Conservation (phyloP, 2,797 vertebrate genomes). For the Gymnothorax reevesii region DNA sequence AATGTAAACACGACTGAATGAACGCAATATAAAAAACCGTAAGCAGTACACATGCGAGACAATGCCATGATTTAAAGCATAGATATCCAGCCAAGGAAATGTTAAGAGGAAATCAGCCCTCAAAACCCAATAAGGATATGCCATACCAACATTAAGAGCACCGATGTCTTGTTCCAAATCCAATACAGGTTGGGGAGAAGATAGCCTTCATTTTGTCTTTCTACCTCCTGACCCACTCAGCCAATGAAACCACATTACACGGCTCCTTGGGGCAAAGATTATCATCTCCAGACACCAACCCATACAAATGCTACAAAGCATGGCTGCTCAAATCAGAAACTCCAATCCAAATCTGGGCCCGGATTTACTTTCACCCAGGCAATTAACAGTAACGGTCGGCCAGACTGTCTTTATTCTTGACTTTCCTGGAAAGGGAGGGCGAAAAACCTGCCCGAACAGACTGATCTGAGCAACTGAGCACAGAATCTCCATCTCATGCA, state of each 20-base stretch:
- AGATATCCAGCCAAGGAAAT: conserved; percentile 37
- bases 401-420: too few relatives aligned
- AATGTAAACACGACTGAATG: neutral
- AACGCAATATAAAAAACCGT: conserved; percentile 18
- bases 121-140: conserved; percentile 64
- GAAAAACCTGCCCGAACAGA: too few relatives aligned
- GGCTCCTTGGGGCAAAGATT: conserved; percentile 62
- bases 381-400: too few relatives aligned
- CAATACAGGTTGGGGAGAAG: conserved; percentile 49
- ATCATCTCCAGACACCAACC: conserved; percentile 58
- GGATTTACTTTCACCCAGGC: neutral
- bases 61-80: conserved; percentile 51
- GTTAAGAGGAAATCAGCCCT: conserved; percentile 36
- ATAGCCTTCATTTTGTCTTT: conserved; percentile 40
- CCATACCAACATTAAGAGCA: conserved; percentile 56
- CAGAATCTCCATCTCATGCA: neutral
- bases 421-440: too few relatives aligned
- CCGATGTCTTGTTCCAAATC: conserved; percentile 54
- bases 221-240: conserved; percentile 56
- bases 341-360: neutral
- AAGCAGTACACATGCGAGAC: conserved; percentile 15
- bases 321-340: too few relatives aligned
- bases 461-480: too few relatives aligned
- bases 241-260: conserved; percentile 55
- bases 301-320: conserved; percentile 43